Evolutionary conservation across 2,888 invertebrate species (phyloP).

Genomic region (Drosophila fulvimacula): DNA sequence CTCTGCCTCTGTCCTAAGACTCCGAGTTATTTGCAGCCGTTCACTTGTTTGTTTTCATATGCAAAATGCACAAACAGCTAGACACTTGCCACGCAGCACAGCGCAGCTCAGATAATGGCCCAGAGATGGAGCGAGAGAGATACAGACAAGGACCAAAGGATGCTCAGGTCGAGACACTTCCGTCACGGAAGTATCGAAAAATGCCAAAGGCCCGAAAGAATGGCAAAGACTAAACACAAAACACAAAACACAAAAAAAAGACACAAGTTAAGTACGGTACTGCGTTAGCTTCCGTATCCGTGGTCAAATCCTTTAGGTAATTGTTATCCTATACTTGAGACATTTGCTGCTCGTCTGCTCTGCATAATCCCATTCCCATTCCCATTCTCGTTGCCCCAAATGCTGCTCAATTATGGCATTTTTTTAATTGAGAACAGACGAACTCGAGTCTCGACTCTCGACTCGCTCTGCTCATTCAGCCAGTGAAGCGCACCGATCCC

Average conservation of each 20-base stretch:
- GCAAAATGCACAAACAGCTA: conserved; percentile 66
- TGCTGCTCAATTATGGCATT: conserved; percentile 77
- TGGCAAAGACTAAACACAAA: conserved; percentile 1
- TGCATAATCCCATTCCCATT: conserved; percentile 48
- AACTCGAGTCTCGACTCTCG: conserved; percentile 5
- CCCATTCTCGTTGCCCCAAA: conserved; percentile 25
- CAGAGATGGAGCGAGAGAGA: conserved; percentile 34
- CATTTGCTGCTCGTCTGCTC: conserved; percentile 17
- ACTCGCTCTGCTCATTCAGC: conserved; percentile 48
- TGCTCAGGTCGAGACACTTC: conserved; percentile 57
- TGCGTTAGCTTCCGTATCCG: conserved; percentile 68
- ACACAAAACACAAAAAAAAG: conserved; percentile 30
- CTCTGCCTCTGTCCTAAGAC: too few relatives aligned
- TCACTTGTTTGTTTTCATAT: conserved; percentile 77
- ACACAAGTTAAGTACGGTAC: conserved; percentile 75
- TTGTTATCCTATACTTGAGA: conserved; percentile 68
- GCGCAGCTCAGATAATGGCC: conserved; percentile 39
- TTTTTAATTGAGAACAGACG: conserved; percentile 62
- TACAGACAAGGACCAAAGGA: conserved; percentile 5
- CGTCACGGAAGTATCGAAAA: conserved; percentile 65
- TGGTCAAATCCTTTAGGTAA: conserved; percentile 73
- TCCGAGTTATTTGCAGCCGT: conserved; percentile 21
- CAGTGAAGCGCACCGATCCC: conserved; percentile 53
- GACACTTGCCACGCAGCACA: conserved; percentile 36
- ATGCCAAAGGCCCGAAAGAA: conserved; percentile 27